phyloP scores from a whole-genome alignment of 2,888 invertebrate species.

The Cryptophagus acutangulus region DNA sequence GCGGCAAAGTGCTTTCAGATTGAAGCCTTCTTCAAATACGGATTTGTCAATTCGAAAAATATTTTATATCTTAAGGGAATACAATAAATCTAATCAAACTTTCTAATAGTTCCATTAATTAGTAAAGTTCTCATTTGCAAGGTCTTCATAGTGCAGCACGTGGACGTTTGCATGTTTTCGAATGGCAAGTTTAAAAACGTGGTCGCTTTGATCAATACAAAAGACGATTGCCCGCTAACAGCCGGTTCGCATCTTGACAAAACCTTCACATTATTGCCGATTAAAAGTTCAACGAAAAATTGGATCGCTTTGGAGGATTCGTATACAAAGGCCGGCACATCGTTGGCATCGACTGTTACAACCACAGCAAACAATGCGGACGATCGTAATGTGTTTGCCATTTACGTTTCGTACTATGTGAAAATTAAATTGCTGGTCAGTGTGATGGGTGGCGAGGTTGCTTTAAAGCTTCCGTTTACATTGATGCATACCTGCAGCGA shows the following conservation, averaged over 20 bases:
- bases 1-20: too few species aligned
- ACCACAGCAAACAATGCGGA: conserved; percentile 54
- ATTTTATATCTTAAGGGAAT: too few species aligned
- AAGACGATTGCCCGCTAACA: conserved; percentile 60
- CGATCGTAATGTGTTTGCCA: conserved; percentile 82
- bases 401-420: conserved; percentile 87
- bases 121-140: conserved; percentile 41
- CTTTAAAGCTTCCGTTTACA: conserved; percentile 74
- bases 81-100: too few species aligned
- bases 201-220: conserved; percentile 65
- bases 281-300: conserved; percentile 77
- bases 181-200: conserved; percentile 92
- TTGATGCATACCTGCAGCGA: conserved; percentile 69
- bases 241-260: conserved; percentile 61
- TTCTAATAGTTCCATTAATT: too few species aligned
- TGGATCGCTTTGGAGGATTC: conserved; percentile 90
- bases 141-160: conserved; percentile 83
- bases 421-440: conserved; percentile 79
- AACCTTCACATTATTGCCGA: conserved; percentile 64
- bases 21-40: too few species aligned
- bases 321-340: conserved; percentile 62
- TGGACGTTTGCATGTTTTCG: conserved; percentile 92
- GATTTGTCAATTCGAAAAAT: too few species aligned
- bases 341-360: conserved; percentile 56
- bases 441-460: conserved; percentile 75